These are phyloP conservation scores for Euthynnus affinis DNA, from an alignment of 2,797 vertebrate genomes.

Conservation along the genomic window DNA sequence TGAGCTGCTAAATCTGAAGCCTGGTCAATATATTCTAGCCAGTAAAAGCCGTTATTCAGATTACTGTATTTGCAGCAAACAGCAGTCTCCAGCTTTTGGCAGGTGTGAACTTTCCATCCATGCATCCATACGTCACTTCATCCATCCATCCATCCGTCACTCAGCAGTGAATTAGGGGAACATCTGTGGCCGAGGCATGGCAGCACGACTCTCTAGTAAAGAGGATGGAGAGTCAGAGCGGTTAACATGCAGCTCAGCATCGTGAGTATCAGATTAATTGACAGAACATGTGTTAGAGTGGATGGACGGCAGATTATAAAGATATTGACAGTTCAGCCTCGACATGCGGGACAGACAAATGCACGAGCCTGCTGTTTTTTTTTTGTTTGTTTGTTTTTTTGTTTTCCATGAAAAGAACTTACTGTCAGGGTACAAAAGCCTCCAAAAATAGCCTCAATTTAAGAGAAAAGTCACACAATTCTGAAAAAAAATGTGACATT, in stretches of 20 bases:
- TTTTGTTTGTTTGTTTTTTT: too few relatives aligned
- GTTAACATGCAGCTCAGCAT: slow-evolving; percentile 42
- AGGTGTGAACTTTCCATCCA: slow-evolving; percentile 40
- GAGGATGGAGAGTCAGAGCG: slow-evolving; percentile 53
- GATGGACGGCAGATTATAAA: slow-evolving; percentile 68
- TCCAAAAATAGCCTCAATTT: not conserved
- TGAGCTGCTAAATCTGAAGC: slow-evolving; percentile 77
- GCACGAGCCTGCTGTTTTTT: not conserved
- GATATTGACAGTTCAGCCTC: slow-evolving; percentile 56
- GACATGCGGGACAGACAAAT: not conserved
- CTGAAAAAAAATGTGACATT: not conserved
- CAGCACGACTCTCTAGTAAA: slow-evolving; percentile 38
- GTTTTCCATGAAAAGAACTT: slow-evolving; percentile 3
- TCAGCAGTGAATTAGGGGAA: slow-evolving; percentile 38
- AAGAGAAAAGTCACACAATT: not conserved
- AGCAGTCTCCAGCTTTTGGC: slow-evolving; percentile 54
- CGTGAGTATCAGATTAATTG: slow-evolving; percentile 72
- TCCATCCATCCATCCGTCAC: not conserved
- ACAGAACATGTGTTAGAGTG: slow-evolving; percentile 63
- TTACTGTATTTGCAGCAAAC: slow-evolving; percentile 61
- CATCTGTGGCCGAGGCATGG: slow-evolving; percentile 37
- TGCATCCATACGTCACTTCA: not conserved
- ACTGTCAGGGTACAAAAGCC: not conserved
- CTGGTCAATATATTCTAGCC: slow-evolving; percentile 71
- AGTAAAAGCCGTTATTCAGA: slow-evolving; percentile 79